phyloP scores from a whole-genome alignment of 1,140 invertebrate genomes.

The Pseudomyrmex flavicornis region DNA sequence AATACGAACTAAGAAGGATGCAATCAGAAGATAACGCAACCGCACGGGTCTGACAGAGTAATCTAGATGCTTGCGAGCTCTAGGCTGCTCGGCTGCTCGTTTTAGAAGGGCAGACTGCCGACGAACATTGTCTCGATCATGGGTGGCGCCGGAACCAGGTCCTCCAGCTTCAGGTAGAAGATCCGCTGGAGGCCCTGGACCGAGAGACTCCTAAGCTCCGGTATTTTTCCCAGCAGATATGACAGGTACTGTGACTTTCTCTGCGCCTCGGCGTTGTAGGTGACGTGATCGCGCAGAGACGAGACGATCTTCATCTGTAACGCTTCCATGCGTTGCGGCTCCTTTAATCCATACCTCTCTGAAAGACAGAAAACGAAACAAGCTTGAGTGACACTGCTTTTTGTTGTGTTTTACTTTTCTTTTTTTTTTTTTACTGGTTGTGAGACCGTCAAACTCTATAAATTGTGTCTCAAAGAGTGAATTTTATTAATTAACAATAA shows the following conservation, averaged over 20 bases:
- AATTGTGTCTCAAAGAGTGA: constrained; percentile 4
- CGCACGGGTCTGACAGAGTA: constrained; percentile 56
- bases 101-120: constrained; percentile 93
- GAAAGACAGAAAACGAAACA: constrained; percentile 67
- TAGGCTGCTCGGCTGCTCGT: constrained; percentile 26
- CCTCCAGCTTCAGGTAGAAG: constrained; percentile 97
- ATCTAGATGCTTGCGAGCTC: constrained; percentile 60
- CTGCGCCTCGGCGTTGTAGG: constrained; percentile 96
- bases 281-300: constrained; percentile 96
- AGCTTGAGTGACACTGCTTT: background rate
- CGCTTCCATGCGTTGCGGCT: constrained; percentile 96
- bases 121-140: constrained; percentile 98
- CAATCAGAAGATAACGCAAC: constrained; percentile 62
- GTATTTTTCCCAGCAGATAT: constrained; percentile 94
- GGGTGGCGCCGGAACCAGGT: constrained; percentile 95
- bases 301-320: constrained; percentile 98
- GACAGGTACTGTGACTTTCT: constrained; percentile 96
- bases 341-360: constrained; percentile 97
- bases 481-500: background rate
- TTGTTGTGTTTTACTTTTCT: too few species aligned
- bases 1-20: constrained; percentile 64
- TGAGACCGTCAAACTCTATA: background rate
- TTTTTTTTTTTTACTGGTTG: too few species aligned
- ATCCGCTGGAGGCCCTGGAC: constrained; percentile 97
- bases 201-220: constrained; percentile 95